phyloP scores from a whole-genome alignment of 2,797 vertebrate species.

The Brachymystax lenok region DNA sequence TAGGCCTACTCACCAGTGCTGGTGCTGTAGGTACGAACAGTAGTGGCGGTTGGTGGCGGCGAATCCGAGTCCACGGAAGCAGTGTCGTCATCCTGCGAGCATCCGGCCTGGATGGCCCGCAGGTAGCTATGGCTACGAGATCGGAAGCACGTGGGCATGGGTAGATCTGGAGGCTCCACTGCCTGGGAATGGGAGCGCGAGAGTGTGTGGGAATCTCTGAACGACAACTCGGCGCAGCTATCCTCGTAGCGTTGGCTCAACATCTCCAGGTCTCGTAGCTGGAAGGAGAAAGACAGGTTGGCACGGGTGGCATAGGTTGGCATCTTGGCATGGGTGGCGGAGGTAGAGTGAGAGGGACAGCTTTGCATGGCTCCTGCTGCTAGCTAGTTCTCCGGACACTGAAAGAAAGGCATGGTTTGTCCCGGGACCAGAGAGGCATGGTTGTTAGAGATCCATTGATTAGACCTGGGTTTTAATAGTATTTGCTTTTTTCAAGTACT shows the following conservation, averaged over 20 bases:
- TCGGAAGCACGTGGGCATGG: slow-evolving; percentile 94
- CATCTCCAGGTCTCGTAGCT: slow-evolving; percentile 87
- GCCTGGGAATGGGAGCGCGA: slow-evolving; percentile 78
- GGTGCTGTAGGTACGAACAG: slow-evolving; percentile 89
- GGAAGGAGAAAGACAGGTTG: slow-evolving; percentile 38
- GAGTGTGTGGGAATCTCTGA: slow-evolving; percentile 75
- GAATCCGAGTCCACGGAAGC: slow-evolving; percentile 92
- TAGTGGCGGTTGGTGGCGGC: slow-evolving; percentile 85
- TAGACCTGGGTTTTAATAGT: not conserved
- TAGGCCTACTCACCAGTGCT: slow-evolving; percentile 86
- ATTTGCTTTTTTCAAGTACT: not conserved
- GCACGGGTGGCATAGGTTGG: slow-evolving; percentile 1
- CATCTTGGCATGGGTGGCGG: slow-evolving; percentile 3
- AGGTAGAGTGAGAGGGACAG: slow-evolving; percentile 4
- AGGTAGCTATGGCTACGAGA: slow-evolving; percentile 99
- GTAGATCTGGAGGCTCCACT: slow-evolving; percentile 87
- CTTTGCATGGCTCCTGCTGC: slow-evolving; percentile 6
- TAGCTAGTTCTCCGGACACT: not conserved
- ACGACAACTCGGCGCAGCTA: slow-evolving; percentile 85
- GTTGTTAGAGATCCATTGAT: not conserved
- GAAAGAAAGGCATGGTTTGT: not conserved
- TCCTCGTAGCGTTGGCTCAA: slow-evolving; percentile 89
- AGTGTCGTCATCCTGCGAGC: slow-evolving; percentile 95
- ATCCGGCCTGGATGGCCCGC: slow-evolving; percentile 97
- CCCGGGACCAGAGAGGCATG: not conserved